These are phyloP conservation scores for Brenthis ino DNA, from an alignment of 2,888 invertebrate species.

Conservation along the genomic window DNA sequence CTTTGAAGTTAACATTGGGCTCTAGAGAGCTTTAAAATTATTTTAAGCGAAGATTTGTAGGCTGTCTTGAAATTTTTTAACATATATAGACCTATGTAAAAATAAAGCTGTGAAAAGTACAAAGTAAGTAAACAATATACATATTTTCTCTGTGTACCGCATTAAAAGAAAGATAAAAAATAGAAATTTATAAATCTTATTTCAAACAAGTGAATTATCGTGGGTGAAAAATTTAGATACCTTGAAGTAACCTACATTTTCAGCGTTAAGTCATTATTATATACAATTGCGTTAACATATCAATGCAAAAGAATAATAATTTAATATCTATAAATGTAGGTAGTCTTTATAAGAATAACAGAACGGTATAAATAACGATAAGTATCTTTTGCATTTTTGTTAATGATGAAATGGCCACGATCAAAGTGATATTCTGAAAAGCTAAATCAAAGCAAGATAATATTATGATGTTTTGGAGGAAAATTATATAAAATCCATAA, in stretches of 20 bases:
- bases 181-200: too few species aligned
- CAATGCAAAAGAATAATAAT: too few species aligned
- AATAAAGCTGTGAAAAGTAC: not conserved
- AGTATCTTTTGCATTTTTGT: too few species aligned
- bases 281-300: too few species aligned
- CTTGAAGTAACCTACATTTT: too few species aligned
- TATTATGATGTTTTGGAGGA: slow-evolving; percentile 19
- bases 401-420: not conserved
- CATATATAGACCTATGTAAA: not conserved
- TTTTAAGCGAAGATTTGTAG: slow-evolving; percentile 33
- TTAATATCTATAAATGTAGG: too few species aligned
- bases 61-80: slow-evolving; percentile 4
- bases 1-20: slow-evolving; percentile 45
- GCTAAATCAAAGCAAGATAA: slow-evolving; percentile 6
- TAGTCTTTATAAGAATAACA: too few species aligned
- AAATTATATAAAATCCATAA: slow-evolving; percentile 38
- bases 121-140: not conserved
- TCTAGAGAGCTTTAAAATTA: slow-evolving; percentile 43
- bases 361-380: too few species aligned
- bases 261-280: too few species aligned
- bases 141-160: not conserved
- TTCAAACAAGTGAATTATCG: too few species aligned
- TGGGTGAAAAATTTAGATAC: too few species aligned
- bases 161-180: too few species aligned
- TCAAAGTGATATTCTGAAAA: slow-evolving; percentile 1